These are phyloP conservation scores for Microctenopoma lineatum DNA, from an alignment of 2,797 vertebrate genomes.

Conservation along the genomic window DNA sequence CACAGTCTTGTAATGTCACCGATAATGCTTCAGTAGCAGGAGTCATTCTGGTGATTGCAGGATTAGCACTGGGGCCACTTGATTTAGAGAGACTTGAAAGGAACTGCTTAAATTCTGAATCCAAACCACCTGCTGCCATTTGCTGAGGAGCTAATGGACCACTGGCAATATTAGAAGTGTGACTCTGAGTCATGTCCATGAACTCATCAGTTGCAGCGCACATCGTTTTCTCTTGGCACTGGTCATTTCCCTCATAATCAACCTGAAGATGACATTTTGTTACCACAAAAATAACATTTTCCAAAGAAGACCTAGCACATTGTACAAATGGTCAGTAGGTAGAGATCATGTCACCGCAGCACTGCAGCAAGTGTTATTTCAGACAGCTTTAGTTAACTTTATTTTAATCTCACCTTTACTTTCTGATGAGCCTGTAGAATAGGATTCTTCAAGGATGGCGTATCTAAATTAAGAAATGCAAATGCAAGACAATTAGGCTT, in stretches of 20 bases:
- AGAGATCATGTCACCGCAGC: neutral
- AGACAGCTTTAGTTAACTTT: neutral
- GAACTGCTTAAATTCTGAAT: conserved; percentile 49
- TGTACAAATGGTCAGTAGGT: neutral
- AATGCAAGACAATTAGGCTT: neutral
- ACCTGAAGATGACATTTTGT: conserved; percentile 52
- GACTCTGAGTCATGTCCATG: conserved; percentile 91
- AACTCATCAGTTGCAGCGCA: conserved; percentile 84
- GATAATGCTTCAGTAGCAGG: conserved; percentile 4
- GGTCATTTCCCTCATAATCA: conserved; percentile 38
- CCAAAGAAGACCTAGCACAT: neutral
- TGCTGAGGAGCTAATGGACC: conserved; percentile 23
- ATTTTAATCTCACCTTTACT: conserved; percentile 59
- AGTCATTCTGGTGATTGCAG: neutral
- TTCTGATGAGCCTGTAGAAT: conserved; percentile 49
- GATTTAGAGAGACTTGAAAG: conserved; percentile 22
- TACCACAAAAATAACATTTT: neutral
- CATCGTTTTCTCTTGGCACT: conserved; percentile 81
- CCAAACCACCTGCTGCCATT: conserved; percentile 12
- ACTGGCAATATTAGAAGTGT: conserved; percentile 84
- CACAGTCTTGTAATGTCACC: conserved; percentile 42
- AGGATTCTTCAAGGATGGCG: conserved; percentile 53
- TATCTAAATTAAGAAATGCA: conserved; percentile 57
- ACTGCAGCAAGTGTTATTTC: neutral
- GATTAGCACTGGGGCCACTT: conserved; percentile 15